A percentile compares a stretch with the other conserved stretches of the same genome.
These are phyloP conservation scores for Catharus fuscescens DNA, from an alignment of 2,113 vertebrate species.

Conservation along the genomic window DNA sequence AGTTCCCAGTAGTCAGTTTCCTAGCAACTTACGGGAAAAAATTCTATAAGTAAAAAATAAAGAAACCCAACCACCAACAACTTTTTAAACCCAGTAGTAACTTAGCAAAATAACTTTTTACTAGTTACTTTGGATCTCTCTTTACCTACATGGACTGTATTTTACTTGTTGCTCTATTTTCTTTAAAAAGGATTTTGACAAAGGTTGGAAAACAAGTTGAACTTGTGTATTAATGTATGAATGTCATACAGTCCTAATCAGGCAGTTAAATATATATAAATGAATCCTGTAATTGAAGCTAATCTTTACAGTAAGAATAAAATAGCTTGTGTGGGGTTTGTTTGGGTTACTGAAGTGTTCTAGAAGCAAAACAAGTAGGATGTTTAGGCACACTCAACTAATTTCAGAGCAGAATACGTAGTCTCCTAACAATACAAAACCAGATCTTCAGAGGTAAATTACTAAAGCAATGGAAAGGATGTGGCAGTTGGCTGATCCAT, in stretches of 20 bases:
- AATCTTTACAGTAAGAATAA: neutral
- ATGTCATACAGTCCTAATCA: neutral
- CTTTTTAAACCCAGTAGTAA: neutral
- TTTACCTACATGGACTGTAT: neutral
- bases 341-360: neutral
- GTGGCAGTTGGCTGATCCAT: neutral
- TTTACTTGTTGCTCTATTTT: neutral
- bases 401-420: slow-evolving; percentile 16
- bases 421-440: neutral
- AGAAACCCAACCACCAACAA: no score
- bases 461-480: slow-evolving; percentile 17
- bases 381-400: neutral
- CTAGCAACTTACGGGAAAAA: no score
- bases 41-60: no score
- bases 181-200: neutral
- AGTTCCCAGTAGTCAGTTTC: no score
- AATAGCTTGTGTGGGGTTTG: neutral
- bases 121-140: neutral
- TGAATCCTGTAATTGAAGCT: neutral
- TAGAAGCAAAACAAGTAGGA: neutral
- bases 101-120: neutral
- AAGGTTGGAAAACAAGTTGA: neutral
- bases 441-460: slow-evolving; percentile 24
- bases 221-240: neutral
- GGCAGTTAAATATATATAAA: neutral